Conservation (phyloP, 2,888 invertebrate species). For the Ceramica pisi region DNA sequence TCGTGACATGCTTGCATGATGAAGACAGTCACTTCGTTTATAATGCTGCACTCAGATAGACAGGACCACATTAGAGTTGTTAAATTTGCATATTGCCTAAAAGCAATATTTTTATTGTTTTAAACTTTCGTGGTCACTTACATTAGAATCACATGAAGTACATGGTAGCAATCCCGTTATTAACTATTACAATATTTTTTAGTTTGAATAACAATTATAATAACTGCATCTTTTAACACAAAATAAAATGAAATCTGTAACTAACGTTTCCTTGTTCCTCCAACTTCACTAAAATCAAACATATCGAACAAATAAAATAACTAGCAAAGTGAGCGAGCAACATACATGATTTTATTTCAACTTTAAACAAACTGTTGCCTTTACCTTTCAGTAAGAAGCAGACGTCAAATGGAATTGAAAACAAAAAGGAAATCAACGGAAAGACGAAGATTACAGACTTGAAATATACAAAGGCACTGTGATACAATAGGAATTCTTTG, state of each 20-base stretch:
- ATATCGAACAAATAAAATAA: constrained; percentile 48
- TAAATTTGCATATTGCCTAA: background rate
- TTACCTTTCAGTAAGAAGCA: constrained; percentile 56
- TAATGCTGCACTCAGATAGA: no score
- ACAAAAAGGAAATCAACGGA: constrained; percentile 48
- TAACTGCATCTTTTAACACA: background rate
- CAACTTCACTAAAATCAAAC: constrained; percentile 22
- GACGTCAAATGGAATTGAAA: constrained; percentile 49
- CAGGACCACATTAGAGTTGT: background rate
- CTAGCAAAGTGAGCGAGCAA: constrained; percentile 42
- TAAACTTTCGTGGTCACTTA: no score
- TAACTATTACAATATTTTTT: no score
- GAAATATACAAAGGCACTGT: constrained; percentile 47
- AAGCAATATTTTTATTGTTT: no score
- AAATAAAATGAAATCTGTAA: background rate
- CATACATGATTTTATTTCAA: constrained; percentile 52
- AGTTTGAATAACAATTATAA: background rate
- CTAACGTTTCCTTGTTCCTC: background rate
- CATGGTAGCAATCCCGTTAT: no score
- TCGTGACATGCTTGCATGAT: no score
- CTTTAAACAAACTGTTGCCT: constrained; percentile 51
- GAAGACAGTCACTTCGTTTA: no score
- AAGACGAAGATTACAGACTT: constrained; percentile 44
- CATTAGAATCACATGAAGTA: no score
- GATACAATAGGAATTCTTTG: constrained; percentile 29